A percentile compares a stretch with the other conserved stretches of the same genome.
Conservation (phyloP, 2,113 vertebrate genomes). For the Hyaena hyaena region DNA sequence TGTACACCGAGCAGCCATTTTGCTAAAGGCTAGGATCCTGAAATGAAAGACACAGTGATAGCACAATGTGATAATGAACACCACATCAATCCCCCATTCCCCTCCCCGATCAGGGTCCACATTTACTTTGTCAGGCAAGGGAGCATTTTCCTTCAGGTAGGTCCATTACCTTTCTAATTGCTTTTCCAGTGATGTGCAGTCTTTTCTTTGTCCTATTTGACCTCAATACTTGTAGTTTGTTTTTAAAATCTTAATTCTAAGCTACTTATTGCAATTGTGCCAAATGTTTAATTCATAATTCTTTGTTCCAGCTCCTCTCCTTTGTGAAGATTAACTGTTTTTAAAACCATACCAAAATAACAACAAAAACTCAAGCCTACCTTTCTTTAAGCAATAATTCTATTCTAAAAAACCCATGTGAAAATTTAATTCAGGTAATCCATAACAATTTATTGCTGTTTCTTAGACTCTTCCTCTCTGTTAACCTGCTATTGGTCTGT, state of each 20-base stretch:
- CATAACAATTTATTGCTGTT: background rate
- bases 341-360: background rate
- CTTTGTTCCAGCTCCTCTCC: background rate
- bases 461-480: background rate
- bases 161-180: background rate
- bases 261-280: background rate
- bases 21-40: background rate
- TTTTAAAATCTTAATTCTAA: constrained; percentile 21
- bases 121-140: background rate
- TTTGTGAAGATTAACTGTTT: background rate
- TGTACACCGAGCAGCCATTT: background rate
- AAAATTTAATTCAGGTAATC: constrained; percentile 23
- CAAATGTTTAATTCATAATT: constrained; percentile 18
- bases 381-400: background rate
- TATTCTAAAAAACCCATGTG: background rate
- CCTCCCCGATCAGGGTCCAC: background rate
- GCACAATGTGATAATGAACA: background rate
- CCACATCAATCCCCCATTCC: background rate
- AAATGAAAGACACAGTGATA: background rate
- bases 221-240: background rate
- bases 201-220: constrained; percentile 20
- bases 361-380: background rate
- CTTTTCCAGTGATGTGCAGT: background rate
- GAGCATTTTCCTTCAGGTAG: background rate
- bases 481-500: background rate